Evolutionary conservation across 2,797 vertebrate genomes (phyloP), one percentile per base, ranked within the genome.

Genomic region (Halcyon chelicuti): DNA sequence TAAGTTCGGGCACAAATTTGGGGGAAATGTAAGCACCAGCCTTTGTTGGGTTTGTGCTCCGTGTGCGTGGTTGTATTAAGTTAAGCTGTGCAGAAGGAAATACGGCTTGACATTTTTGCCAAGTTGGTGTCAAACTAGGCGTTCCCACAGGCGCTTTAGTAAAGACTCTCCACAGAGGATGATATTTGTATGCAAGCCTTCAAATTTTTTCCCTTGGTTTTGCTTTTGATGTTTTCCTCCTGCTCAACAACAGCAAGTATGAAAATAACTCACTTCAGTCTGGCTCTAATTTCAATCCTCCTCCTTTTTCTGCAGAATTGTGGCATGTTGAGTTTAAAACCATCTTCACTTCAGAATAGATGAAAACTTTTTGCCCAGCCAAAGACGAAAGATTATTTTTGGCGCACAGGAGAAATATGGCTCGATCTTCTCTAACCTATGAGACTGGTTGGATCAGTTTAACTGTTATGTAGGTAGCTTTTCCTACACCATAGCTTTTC

Each of bases 181-280:
- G 73, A 76, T 88, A 78, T 94, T 83, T 88, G 49, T 89, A 65
- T 46, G 21, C 68, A 91, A 89, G 65, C 49, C 42, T 94, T 91
- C 60, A 58, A 6, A 8, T 85, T 91, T 90, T 92, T 80, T 51
- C 37, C 47, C 54, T 72, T 83, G 37, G 33, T 78, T 94, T 94
- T 91, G 68, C 78, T 92, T 94, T 83, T 96, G 92, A 88, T 86
- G 75, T 90, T 94, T 94, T 90, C 60, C 60, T 91, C 55, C 60
- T 76, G 66, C 74, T 90, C 77, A 63, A 71, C 57, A 89, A 83
- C 37, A 88, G 54, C 57, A 75, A 23, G 83, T 65, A 68, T 79
- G 90, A 95, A 96, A 96, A 87, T 73, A 22, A 54, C 65, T 95
- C 40, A 8, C 44, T 76, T 88, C 68, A 90, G 65, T 67, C 82